Conservation (phyloP, 2,888 invertebrate genomes). For the Temnothorax unifasciatus region DNA sequence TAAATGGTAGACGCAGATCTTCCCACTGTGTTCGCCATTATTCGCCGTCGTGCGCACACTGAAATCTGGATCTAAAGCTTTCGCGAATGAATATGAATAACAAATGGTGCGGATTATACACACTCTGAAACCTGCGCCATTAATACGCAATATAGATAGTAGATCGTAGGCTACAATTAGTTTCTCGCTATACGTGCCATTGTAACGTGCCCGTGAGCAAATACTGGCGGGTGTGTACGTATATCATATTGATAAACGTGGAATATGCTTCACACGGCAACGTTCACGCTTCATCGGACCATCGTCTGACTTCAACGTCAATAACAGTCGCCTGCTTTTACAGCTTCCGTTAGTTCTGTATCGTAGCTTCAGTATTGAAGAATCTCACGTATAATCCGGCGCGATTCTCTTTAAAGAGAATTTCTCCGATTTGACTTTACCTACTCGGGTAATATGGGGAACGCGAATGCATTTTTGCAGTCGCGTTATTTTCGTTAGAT, state of each 20-base stretch:
- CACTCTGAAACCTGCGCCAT: background rate
- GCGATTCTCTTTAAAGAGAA: background rate
- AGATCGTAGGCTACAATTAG: conserved; percentile 33
- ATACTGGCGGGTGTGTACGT: conserved; percentile 3
- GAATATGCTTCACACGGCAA: background rate
- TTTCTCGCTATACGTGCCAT: conserved; percentile 19
- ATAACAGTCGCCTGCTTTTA: background rate
- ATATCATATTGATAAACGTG: conserved; percentile 28
- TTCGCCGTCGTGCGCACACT: conserved; percentile 3
- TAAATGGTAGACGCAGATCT: conserved; percentile 32
- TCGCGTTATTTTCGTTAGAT: conserved; percentile 4
- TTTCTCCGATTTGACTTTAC: background rate
- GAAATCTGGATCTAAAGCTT: conserved; percentile 47
- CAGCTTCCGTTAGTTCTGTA: background rate
- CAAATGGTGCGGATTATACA: conserved; percentile 4
- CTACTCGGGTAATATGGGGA: background rate
- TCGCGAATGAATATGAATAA: conserved; percentile 51
- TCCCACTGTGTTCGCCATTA: conserved; percentile 20
- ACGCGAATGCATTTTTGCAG: background rate
- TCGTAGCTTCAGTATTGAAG: background rate
- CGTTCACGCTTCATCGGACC: conserved; percentile 32
- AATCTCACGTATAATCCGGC: background rate
- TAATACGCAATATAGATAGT: conserved; percentile 32
- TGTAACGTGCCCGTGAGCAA: conserved; percentile 18
- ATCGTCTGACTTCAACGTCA: conserved; percentile 15